Percentiles rank a stretch among this genome's conserved stretches.
These are phyloP conservation scores for Protodeltote pygarga DNA, from an alignment of 2,888 invertebrate genomes.

Conservation along the genomic window DNA sequence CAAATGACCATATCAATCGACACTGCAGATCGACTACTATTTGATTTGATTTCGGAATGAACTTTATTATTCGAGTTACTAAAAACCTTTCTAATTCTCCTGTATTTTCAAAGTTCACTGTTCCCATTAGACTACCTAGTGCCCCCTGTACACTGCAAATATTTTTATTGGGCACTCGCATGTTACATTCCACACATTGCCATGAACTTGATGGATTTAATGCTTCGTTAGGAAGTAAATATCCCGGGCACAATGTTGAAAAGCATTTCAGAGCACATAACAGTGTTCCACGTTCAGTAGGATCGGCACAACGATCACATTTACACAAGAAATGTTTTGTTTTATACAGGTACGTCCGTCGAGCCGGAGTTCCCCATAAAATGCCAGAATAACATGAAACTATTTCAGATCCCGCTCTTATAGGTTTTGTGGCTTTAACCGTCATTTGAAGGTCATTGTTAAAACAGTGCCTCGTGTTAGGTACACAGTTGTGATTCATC, in stretches of 20 bases:
- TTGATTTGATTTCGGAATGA: slow-evolving; percentile 88
- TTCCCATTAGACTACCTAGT: slow-evolving; percentile 85
- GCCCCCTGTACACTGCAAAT: slow-evolving; percentile 82
- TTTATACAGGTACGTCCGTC: slow-evolving; percentile 87
- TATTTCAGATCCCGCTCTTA: slow-evolving; percentile 88
- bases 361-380: slow-evolving; percentile 89
- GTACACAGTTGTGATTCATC: slow-evolving; percentile 90
- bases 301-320: slow-evolving; percentile 89
- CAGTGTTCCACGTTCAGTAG: slow-evolving; percentile 88
- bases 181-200: slow-evolving; percentile 87
- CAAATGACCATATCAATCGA: slow-evolving; percentile 88
- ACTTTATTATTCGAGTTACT: slow-evolving; percentile 79
- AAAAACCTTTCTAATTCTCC: slow-evolving; percentile 86
- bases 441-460: slow-evolving; percentile 86
- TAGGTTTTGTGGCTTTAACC: slow-evolving; percentile 87
- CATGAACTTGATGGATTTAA: slow-evolving; percentile 84
- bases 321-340: slow-evolving; percentile 90
- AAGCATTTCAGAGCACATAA: slow-evolving; percentile 88
- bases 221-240: slow-evolving; percentile 86
- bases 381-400: slow-evolving; percentile 89
- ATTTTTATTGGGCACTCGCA: slow-evolving; percentile 80
- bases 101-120: slow-evolving; percentile 81
- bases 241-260: slow-evolving; percentile 81
- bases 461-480: slow-evolving; percentile 89
- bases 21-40: slow-evolving; percentile 88